Percentiles rank a stretch among this genome's conserved stretches.
phyloP scores from a whole-genome alignment of 2,113 vertebrate species.

The Rhea americana region DNA sequence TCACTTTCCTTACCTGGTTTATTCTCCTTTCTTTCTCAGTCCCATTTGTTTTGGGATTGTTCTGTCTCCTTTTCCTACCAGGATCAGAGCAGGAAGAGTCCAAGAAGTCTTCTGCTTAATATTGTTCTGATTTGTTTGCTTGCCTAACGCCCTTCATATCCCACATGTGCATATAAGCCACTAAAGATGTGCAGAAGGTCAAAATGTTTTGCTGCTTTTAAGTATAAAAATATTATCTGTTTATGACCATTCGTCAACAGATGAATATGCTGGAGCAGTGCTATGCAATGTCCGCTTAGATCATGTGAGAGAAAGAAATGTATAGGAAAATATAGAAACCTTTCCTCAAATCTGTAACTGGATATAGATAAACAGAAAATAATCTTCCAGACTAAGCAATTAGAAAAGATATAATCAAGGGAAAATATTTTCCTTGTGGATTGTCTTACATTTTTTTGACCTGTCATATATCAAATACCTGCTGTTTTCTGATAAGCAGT shows the following conservation, averaged over 20 bases:
- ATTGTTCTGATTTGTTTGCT: not conserved
- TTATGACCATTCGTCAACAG: not conserved
- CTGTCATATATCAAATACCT: constrained; percentile 42
- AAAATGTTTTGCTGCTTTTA: not conserved
- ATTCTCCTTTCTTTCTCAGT: not conserved
- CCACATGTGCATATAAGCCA: not conserved
- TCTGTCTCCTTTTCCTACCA: not conserved
- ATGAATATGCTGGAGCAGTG: not conserved
- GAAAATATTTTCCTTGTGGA: constrained; percentile 30
- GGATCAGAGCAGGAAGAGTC: not conserved
- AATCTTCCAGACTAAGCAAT: constrained; percentile 2
- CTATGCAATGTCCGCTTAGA: not conserved
- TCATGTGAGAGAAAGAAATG: not conserved
- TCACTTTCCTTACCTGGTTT: not conserved
- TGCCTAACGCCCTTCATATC: not conserved
- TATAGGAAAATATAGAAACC: not conserved
- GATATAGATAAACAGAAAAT: not conserved
- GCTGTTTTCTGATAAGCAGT: constrained; percentile 31
- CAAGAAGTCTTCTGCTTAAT: not conserved
- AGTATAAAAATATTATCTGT: not conserved
- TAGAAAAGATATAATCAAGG: not conserved
- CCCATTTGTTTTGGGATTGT: not conserved
- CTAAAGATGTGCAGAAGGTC: not conserved
- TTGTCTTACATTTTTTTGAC: constrained; percentile 23
- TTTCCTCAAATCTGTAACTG: not conserved